Conservation (phyloP, 30 jellyfish, hydroid and myxozoan species). For the Haliclystus octoradiatus region DNA sequence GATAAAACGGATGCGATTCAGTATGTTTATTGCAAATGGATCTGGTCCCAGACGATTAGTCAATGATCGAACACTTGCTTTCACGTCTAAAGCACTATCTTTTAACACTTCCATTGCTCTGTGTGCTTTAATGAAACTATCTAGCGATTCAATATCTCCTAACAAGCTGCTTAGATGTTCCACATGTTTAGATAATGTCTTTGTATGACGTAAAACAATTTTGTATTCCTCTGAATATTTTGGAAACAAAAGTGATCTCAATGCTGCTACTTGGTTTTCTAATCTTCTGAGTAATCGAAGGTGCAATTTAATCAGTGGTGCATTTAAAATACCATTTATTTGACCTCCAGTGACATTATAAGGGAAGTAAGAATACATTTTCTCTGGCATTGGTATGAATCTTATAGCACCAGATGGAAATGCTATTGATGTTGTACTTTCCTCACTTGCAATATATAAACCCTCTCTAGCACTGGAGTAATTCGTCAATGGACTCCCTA, state of each 20-base stretch:
- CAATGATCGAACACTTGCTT: background rate
- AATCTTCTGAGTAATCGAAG: background rate
- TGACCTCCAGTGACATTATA: background rate
- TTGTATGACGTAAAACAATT: background rate
- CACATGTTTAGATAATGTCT: too few relatives aligned
- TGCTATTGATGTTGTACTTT: too few relatives aligned
- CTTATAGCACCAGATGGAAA: too few relatives aligned
- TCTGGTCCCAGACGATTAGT: background rate
- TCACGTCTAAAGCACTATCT: background rate
- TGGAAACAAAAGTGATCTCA: background rate
- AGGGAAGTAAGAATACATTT: background rate
- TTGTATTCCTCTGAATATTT: background rate
- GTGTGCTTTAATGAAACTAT: background rate
- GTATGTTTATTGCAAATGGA: background rate
- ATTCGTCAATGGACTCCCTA: too few relatives aligned
- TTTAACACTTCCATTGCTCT: background rate
- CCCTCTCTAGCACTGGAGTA: too few relatives aligned
- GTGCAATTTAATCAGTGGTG: background rate
- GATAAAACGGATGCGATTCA: background rate
- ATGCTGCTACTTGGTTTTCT: background rate
- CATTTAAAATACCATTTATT: background rate
- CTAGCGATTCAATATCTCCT: background rate
- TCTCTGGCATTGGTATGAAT: too few relatives aligned
- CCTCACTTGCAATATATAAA: too few relatives aligned
- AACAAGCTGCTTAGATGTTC: too few relatives aligned